These are phyloP conservation scores for Drosophila picticornis DNA, from an alignment of 2,888 invertebrate species.

Conservation along the genomic window DNA sequence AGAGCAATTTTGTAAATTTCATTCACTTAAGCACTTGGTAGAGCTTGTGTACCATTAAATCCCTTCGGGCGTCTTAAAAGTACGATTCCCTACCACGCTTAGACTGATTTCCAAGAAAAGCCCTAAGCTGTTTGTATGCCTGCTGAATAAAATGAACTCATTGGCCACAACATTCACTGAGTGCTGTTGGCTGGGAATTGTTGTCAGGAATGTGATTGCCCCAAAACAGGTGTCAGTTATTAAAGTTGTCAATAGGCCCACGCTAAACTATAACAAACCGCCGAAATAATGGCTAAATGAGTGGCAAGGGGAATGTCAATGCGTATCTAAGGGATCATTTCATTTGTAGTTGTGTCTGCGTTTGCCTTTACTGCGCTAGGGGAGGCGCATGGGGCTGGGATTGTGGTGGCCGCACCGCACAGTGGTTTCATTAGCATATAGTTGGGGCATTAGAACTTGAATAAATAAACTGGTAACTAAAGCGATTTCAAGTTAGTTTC, in stretches of 20 bases:
- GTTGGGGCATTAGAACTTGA: conserved; percentile 67
- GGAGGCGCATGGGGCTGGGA: background rate
- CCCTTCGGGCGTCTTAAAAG: background rate
- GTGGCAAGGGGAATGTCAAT: conserved; percentile 34
- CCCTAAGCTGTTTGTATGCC: conserved; percentile 1
- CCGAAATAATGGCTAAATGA: conserved; percentile 42
- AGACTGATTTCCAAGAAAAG: conserved; percentile 4
- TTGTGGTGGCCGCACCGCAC: conserved; percentile 46
- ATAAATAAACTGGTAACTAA: conserved; percentile 77
- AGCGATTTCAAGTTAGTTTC: conserved; percentile 71
- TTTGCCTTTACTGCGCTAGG: conserved; percentile 2
- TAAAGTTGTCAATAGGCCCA: conserved; percentile 35
- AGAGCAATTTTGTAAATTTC: conserved; percentile 11
- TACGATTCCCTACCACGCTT: background rate
- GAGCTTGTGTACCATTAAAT: background rate
- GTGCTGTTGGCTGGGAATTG: background rate
- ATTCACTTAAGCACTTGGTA: conserved; percentile 10
- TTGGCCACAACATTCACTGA: background rate
- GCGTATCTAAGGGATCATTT: conserved; percentile 18
- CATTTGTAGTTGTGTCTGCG: conserved; percentile 11
- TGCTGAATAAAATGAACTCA: conserved; percentile 11
- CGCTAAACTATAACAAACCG: conserved; percentile 12
- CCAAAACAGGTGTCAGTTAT: conserved; percentile 61
- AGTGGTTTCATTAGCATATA: conserved; percentile 77
- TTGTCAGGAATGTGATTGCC: conserved; percentile 48